Conservation (phyloP, 2,888 invertebrate genomes). For the Rhagophthalmus giganteus region DNA sequence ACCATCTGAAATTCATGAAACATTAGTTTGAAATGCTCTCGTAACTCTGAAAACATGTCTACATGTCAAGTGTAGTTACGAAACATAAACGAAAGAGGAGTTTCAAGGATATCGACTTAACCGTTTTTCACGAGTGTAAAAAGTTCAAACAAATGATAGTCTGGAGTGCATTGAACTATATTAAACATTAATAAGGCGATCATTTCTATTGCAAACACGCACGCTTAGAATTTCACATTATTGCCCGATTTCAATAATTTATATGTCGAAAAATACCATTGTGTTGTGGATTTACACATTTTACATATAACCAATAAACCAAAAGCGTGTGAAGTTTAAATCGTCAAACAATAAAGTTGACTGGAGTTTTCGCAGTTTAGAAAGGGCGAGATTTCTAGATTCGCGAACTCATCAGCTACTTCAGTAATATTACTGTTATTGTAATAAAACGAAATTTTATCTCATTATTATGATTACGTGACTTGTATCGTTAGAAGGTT, state of each 20-base stretch:
- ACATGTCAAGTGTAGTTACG: constrained; percentile 21
- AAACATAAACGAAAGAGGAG: constrained; percentile 16
- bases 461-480: constrained; percentile 18
- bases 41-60: constrained; percentile 6
- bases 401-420: constrained; percentile 10
- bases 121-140: neutral
- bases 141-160: neutral
- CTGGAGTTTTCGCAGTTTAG: neutral
- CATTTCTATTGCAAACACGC: constrained; percentile 6
- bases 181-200: constrained; percentile 8
- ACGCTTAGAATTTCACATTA: neutral
- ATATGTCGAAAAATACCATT: neutral
- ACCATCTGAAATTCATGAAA: constrained; percentile 31
- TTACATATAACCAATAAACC: constrained; percentile 7
- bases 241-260: neutral
- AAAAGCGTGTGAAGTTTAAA: constrained; percentile 7
- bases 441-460: constrained; percentile 23
- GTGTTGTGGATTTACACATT: neutral
- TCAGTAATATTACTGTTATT: constrained; percentile 17
- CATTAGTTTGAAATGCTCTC: constrained; percentile 11
- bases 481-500: constrained; percentile 10
- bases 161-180: constrained; percentile 1
- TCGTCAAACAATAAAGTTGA: no score
- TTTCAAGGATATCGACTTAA: constrained; percentile 7
- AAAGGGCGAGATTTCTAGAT: constrained; percentile 12